These are phyloP conservation scores for Danio tinwini DNA, from an alignment of 2,797 vertebrate species.

Conservation along the genomic window DNA sequence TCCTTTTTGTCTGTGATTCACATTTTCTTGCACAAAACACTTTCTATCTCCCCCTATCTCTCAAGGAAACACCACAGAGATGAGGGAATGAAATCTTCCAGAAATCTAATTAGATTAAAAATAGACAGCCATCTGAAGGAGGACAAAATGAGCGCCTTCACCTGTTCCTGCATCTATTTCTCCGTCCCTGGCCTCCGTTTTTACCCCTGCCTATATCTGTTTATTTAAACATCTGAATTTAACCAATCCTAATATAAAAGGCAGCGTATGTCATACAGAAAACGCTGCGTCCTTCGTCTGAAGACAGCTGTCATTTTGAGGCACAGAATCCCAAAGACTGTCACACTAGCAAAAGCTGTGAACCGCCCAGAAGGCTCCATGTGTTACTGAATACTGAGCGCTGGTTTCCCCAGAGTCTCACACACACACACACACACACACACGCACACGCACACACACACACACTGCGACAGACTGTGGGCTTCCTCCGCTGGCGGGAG, in stretches of 20 bases:
- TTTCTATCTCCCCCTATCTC: too few species aligned
- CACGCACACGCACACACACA: constrained; percentile 58
- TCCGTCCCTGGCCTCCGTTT: constrained; percentile 36
- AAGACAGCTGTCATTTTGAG: constrained; percentile 50
- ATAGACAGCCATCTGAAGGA: constrained; percentile 67
- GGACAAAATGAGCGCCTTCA: constrained; percentile 66
- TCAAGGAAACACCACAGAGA: constrained; percentile 64
- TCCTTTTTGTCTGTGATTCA: too few species aligned
- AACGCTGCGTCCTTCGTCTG: constrained; percentile 36
- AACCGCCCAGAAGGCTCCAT: constrained; percentile 49
- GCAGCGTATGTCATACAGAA: constrained; percentile 39
- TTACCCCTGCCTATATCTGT: background rate
- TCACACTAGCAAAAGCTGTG: constrained; percentile 53
- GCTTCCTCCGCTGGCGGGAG: constrained; percentile 53
- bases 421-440: constrained; percentile 44
- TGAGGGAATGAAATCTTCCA: constrained; percentile 58
- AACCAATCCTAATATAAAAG: constrained; percentile 29
- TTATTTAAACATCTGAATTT: constrained; percentile 23
- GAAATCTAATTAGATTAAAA: constrained; percentile 75
- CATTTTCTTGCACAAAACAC: constrained; percentile 1
- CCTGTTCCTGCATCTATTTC: constrained; percentile 46
- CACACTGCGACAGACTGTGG: constrained; percentile 64
- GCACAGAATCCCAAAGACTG: constrained; percentile 50
- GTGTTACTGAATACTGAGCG: constrained; percentile 59
- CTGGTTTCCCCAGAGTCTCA: constrained; percentile 55